These are phyloP conservation scores for Oncorhynchus kisutch DNA, from an alignment of 2,113 vertebrate genomes.

Conservation along the genomic window DNA sequence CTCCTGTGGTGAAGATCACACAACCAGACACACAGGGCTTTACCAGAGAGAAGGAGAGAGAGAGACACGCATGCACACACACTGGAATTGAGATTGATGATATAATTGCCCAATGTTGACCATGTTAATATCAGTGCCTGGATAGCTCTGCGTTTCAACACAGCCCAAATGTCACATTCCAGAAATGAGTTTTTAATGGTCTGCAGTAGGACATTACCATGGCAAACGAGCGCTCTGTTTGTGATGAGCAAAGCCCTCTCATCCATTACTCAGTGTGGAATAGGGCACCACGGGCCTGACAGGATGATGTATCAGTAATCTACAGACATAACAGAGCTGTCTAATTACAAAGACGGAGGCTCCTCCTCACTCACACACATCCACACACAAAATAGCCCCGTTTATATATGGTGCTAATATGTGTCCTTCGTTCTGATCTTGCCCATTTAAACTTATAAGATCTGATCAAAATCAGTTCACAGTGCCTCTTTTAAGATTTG, in stretches of 20 bases:
- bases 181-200: constrained; percentile 45
- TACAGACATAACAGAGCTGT: constrained; percentile 19
- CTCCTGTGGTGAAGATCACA: too few relatives aligned
- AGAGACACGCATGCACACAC: too few relatives aligned
- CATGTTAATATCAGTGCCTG: background rate
- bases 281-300: constrained; percentile 19
- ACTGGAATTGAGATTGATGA: too few relatives aligned
- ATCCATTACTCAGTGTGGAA: constrained; percentile 25
- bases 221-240: constrained; percentile 26
- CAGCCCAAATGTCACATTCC: constrained; percentile 25
- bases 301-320: constrained; percentile 38
- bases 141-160: background rate
- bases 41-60: too few relatives aligned
- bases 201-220: constrained; percentile 9
- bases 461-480: too few relatives aligned
- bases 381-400: background rate
- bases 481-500: too few relatives aligned
- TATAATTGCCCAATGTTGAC: too few relatives aligned
- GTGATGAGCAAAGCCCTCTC: constrained; percentile 17
- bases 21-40: too few relatives aligned
- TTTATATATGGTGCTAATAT: too few relatives aligned
- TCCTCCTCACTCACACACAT: constrained; percentile 8
- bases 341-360: constrained; percentile 40
- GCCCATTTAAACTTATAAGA: too few relatives aligned
- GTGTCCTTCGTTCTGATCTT: too few relatives aligned